Conservation (phyloP, 2,797 vertebrate genomes). For the Mormyrops boulengeri region DNA sequence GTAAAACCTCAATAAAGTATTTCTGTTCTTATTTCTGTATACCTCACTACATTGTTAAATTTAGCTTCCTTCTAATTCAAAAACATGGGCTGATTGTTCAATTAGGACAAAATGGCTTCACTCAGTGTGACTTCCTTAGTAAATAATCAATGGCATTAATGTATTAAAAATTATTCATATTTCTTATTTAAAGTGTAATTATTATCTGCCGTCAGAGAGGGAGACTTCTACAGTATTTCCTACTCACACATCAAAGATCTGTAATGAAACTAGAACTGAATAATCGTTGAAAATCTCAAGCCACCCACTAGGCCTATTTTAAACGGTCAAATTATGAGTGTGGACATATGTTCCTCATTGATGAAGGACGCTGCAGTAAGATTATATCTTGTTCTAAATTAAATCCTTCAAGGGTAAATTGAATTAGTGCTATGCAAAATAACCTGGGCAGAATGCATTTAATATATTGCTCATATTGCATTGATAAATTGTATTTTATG, state of each 20-base stretch:
- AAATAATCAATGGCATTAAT: not conserved
- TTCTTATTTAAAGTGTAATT: not conserved
- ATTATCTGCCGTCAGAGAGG: not conserved
- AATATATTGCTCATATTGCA: not conserved
- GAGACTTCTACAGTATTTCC: not conserved
- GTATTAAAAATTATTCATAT: not conserved
- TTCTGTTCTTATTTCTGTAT: not conserved
- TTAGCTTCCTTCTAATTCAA: not conserved
- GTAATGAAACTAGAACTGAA: not conserved
- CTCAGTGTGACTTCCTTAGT: not conserved
- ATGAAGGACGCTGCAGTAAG: not conserved
- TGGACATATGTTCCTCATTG: not conserved
- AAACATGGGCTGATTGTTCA: not conserved
- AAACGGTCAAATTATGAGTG: not conserved
- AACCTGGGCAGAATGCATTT: not conserved
- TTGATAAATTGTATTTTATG: not conserved
- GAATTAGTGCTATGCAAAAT: not conserved
- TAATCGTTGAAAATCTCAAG: not conserved
- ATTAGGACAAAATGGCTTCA: not conserved
- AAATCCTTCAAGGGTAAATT: not conserved
- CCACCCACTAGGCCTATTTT: not conserved
- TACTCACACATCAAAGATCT: not conserved
- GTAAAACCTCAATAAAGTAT: not conserved
- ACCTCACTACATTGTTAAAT: not conserved
- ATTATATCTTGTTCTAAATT: not conserved